These are phyloP conservation scores for Agapornis roseicollis DNA, from an alignment of 2,113 vertebrate species.

Conservation along the genomic window DNA sequence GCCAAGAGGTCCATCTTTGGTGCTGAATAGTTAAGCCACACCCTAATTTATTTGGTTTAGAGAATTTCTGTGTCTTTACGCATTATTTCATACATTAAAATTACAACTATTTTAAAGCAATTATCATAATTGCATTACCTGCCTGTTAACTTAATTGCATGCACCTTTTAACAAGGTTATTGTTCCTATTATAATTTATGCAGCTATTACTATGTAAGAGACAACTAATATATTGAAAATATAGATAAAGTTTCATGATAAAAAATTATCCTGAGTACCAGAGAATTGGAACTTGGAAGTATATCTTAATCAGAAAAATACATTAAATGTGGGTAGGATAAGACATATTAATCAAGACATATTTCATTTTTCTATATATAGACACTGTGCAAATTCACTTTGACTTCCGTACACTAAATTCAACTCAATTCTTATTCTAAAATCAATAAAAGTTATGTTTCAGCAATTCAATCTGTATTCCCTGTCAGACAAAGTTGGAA, in stretches of 20 bases:
- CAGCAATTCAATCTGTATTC: not conserved
- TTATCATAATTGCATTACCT: not conserved
- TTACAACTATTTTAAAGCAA: not conserved
- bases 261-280: not conserved
- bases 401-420: not conserved
- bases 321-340: not conserved
- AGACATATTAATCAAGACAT: not conserved
- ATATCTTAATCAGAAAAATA: not conserved
- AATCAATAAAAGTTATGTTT: not conserved
- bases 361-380: not conserved
- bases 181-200: not conserved
- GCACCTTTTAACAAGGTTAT: not conserved
- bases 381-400: not conserved
- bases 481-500: not conserved
- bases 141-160: not conserved
- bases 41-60: not conserved
- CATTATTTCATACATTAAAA: not conserved
- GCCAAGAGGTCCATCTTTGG: not conserved
- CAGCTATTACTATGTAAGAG: not conserved
- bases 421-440: not conserved
- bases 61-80: not conserved
- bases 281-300: not conserved
- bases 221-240: not conserved
- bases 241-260: not conserved
- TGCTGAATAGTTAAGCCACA: not conserved